phyloP scores from a whole-genome alignment of 2,113 vertebrate species.

The Choloepus hoffmanni region DNA sequence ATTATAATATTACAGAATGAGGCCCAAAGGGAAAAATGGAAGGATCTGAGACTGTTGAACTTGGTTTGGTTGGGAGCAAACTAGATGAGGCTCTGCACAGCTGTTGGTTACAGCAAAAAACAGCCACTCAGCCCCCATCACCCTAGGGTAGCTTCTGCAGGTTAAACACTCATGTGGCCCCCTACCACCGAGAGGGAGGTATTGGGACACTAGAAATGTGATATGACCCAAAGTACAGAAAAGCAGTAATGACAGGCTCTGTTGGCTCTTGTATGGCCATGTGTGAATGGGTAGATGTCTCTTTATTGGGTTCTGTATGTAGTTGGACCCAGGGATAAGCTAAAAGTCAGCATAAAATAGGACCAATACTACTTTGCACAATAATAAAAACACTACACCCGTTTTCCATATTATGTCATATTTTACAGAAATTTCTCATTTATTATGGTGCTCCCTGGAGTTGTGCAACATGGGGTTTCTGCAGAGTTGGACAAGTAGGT shows the following conservation, averaged over 20 bases:
- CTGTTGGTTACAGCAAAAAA: background rate
- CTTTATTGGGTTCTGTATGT: background rate
- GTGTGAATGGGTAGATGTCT: background rate
- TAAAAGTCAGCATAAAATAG: background rate
- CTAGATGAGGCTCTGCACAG: background rate
- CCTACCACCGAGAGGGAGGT: no score
- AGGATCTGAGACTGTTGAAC: background rate
- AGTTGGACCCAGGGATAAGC: background rate
- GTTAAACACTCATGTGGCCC: background rate
- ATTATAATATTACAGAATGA: background rate
- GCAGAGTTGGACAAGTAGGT: background rate
- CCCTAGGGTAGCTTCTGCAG: background rate
- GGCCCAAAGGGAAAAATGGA: background rate
- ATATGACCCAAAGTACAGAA: background rate
- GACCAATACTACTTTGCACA: background rate
- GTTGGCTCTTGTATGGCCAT: background rate
- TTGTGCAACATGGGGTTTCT: background rate
- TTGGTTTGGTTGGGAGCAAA: accelerated
- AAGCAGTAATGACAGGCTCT: background rate
- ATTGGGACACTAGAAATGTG: background rate
- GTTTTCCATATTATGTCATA: background rate
- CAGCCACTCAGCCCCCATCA: background rate
- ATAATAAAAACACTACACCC: background rate
- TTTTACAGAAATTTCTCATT: background rate
- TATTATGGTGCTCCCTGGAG: background rate